phyloP scores from a whole-genome alignment of 2,113 vertebrate genomes.

The Reinhardtius hippoglossoides region DNA sequence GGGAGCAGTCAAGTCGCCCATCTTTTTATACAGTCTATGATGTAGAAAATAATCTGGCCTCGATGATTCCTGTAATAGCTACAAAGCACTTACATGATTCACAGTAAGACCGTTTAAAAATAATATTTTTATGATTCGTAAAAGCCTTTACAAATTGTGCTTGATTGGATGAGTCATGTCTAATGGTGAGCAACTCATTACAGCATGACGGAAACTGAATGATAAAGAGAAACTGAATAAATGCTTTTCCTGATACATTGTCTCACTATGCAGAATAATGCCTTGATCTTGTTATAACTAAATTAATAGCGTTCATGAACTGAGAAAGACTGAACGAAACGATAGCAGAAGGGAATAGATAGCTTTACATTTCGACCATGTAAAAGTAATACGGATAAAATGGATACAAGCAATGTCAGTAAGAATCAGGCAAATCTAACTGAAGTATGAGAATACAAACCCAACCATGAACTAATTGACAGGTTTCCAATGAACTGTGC shows the following conservation, averaged over 20 bases:
- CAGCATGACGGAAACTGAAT: neutral
- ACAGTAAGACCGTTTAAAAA: neutral
- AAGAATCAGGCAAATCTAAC: neutral
- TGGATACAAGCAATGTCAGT: too few species aligned
- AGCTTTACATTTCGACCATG: neutral
- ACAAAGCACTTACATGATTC: neutral
- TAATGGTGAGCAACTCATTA: neutral
- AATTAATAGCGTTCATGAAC: neutral
- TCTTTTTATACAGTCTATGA: too few species aligned
- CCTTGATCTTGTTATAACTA: neutral
- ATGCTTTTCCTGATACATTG: neutral
- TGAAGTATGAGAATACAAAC: neutral
- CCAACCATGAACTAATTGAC: too few species aligned
- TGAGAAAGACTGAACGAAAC: neutral
- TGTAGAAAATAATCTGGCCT: neutral
- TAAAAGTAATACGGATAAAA: neutral
- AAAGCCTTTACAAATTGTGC: too few species aligned
- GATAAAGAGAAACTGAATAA: neutral
- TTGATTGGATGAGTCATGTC: neutral
- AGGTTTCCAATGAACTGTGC: too few species aligned
- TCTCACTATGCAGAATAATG: neutral
- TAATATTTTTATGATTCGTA: too few species aligned
- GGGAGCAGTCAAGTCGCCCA: too few species aligned
- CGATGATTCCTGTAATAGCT: neutral
- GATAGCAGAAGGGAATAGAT: neutral